Evolutionary conservation across 2,888 invertebrate species (phyloP), one percentile per base, ranked within the genome.

Genomic region (Craniophora ligustri): DNA sequence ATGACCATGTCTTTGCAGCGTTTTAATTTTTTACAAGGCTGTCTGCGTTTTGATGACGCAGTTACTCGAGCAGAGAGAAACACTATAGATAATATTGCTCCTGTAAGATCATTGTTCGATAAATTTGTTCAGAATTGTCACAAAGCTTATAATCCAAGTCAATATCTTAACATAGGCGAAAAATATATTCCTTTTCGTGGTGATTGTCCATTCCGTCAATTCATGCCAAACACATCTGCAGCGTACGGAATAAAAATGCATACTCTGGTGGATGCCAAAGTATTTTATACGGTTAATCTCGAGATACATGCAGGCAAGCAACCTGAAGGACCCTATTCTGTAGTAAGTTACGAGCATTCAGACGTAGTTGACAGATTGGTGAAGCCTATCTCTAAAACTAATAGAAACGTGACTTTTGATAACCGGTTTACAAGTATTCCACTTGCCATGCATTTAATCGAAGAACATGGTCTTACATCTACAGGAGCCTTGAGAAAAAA

Each of bases 251-350:
- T 58, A 7, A 65, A 59, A 65, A 59, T 47, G 40, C 42, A 48
- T 39, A 45, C 58, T 6, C 26, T 66, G 6, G 59, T 55, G 8
- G 65, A 66, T 18, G 28, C 55, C 0, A 64, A 64, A 48, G 23
- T 35, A 13, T 59, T 41, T 34, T 66, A 59, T 13, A 48, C 57
- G 1, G 10, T 42, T n/a, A 59, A 58, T 21, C 42, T 64, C 10
- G 63, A 65, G 49, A 59, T 65, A 54, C 32, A 65, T 21, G 39
- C 54, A 28, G 65, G 63, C 0, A 50, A 58, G 14, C 65, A 65
- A 30, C 63, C 65, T 8, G 31, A 36, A 13, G 65, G 65, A 5
- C 47, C 40, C 3, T 38, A 19, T 38, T 6, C 14, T 8, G 6
- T n/a, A n/a, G n/a, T 32, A 13, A 59, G 59, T 23, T 30, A 57